Percentiles rank a stretch among this genome's conserved stretches.
Evolutionary conservation across 2,888 invertebrate species (phyloP).

Genomic region (Pterostichus niger): DNA sequence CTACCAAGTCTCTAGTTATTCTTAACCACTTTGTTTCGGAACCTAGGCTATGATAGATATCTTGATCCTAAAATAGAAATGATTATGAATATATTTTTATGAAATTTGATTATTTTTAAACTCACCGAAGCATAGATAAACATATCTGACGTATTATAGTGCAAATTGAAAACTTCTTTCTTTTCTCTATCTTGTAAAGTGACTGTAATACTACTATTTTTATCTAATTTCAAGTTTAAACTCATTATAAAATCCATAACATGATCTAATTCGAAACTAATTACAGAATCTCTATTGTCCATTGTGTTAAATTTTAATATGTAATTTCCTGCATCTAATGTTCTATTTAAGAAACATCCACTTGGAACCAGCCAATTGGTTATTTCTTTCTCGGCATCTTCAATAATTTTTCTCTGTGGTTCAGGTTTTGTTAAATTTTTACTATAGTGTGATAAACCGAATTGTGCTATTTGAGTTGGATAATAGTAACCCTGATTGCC

Average conservation of each 20-base stretch:
- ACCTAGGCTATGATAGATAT: conserved; percentile 94
- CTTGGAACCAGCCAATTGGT: conserved; percentile 88
- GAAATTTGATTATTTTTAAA: conserved; percentile 63
- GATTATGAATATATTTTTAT: background rate
- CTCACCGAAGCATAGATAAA: conserved; percentile 86
- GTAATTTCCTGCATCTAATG: conserved; percentile 82
- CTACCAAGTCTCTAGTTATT: conserved; percentile 91
- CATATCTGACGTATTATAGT: conserved; percentile 88
- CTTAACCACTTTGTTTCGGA: conserved; percentile 84
- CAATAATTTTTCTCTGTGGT: conserved; percentile 85
- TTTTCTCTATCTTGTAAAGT: conserved; percentile 88
- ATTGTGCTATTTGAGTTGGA: conserved; percentile 99
- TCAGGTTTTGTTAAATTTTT: conserved; percentile 94
- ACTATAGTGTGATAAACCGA: conserved; percentile 97
- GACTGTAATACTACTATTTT: conserved; percentile 91
- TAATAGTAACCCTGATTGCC: conserved; percentile 97
- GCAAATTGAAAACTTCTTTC: conserved; percentile 88
- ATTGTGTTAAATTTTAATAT: conserved; percentile 87
- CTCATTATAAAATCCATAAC: conserved; percentile 88
- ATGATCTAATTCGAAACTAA: conserved; percentile 84
- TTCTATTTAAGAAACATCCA: conserved; percentile 82
- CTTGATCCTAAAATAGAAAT: conserved; percentile 79
- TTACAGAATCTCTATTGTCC: conserved; percentile 84
- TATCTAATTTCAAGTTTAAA: conserved; percentile 84
- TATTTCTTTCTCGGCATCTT: conserved; percentile 85